A percentile compares a stretch with the other conserved stretches of the same genome.
Evolutionary conservation across 2,113 vertebrate genomes (phyloP).

Genomic region (Cygnus atratus): DNA sequence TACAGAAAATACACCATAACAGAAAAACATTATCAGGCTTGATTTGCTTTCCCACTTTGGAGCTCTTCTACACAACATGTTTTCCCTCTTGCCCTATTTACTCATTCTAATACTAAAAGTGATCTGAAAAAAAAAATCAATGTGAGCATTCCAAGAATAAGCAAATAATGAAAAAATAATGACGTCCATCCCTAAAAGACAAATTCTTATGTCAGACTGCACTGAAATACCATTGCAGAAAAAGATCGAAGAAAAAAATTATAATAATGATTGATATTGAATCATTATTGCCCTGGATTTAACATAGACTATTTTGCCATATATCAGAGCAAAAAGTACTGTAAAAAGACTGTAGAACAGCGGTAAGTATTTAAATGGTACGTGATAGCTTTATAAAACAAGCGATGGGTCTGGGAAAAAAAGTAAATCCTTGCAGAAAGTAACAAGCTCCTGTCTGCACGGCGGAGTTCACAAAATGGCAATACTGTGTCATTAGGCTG

Average conservation of each 20-base stretch:
- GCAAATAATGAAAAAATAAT: background rate
- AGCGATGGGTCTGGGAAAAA: background rate
- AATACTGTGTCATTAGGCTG: conserved; percentile 27
- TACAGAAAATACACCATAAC: background rate
- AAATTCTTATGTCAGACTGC: background rate
- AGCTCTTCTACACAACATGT: background rate
- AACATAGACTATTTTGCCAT: conserved; percentile 11
- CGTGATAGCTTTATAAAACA: conserved; percentile 9
- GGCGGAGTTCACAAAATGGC: background rate
- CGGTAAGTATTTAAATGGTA: background rate
- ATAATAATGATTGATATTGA: conserved; percentile 4
- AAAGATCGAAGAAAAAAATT: background rate
- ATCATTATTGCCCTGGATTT: background rate
- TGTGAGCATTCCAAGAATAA: background rate
- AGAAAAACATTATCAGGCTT: background rate
- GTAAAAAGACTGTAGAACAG: background rate
- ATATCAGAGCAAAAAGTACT: conserved; percentile 26
- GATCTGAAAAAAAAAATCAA: background rate
- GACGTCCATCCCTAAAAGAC: background rate
- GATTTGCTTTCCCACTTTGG: background rate
- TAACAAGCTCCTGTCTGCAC: background rate
- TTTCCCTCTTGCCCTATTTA: background rate
- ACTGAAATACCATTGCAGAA: background rate
- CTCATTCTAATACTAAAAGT: background rate
- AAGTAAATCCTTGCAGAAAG: conserved; percentile 21